Percentiles rank a stretch among this genome's conserved stretches.
These are phyloP conservation scores for Macropis europaea DNA, from an alignment of 2,888 invertebrate species.

Conservation along the genomic window DNA sequence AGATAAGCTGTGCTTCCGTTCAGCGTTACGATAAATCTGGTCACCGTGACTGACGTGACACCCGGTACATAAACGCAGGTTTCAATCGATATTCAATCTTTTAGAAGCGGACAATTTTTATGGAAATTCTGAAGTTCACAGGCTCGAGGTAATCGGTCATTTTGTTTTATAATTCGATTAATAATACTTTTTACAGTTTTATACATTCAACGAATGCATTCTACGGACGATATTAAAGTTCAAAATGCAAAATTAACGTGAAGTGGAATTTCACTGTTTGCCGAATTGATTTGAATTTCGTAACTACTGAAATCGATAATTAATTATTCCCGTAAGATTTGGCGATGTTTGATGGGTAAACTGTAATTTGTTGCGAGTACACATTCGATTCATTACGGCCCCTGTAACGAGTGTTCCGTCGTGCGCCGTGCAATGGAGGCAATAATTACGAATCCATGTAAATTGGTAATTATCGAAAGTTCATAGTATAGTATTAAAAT, in stretches of 20 bases:
- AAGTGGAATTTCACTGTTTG: neutral
- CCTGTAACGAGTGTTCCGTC: slow-evolving; percentile 6
- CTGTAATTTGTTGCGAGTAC: slow-evolving; percentile 2
- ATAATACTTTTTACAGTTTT: neutral
- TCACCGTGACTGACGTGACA: slow-evolving; percentile 6
- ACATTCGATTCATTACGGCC: slow-evolving; percentile 18
- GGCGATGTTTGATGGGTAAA: slow-evolving; percentile 1
- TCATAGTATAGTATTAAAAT: slow-evolving; percentile 6
- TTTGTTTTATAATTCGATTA: too few relatives aligned
- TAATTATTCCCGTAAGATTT: slow-evolving; percentile 31
- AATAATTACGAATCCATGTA: slow-evolving; percentile 39
- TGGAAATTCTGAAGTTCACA: neutral
- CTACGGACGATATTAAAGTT: too few relatives aligned
- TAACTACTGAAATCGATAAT: slow-evolving; percentile 29
- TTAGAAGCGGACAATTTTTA: neutral
- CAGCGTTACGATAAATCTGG: slow-evolving; percentile 27
- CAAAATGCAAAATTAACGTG: neutral
- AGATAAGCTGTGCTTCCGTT: slow-evolving; percentile 38
- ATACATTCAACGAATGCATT: neutral
- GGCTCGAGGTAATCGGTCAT: too few relatives aligned
- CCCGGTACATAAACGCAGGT: slow-evolving; percentile 17
- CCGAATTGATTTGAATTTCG: slow-evolving; percentile 7
- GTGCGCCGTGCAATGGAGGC: neutral
- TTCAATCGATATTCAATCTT: slow-evolving; percentile 15
- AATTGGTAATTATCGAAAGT: slow-evolving; percentile 35